Conservation (phyloP, 2,797 vertebrate genomes). For the Pogonophryne albipinna region DNA sequence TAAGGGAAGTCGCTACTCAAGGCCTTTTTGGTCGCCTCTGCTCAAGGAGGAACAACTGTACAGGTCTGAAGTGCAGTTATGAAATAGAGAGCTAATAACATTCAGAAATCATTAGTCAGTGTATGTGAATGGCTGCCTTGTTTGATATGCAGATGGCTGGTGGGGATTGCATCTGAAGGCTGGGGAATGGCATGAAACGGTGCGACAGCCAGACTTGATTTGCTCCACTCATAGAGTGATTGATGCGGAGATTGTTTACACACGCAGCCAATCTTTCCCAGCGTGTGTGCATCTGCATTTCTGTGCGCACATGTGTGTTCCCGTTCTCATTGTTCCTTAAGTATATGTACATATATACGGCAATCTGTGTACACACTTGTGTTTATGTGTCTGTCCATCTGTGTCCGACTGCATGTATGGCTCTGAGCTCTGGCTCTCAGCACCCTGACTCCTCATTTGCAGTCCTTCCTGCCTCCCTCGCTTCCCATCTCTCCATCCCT, state of each 20-base stretch:
- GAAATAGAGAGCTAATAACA: slow-evolving; percentile 52
- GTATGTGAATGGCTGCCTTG: slow-evolving; percentile 64
- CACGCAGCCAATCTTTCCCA: slow-evolving; percentile 17
- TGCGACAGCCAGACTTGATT: slow-evolving; percentile 61
- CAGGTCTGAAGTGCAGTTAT: slow-evolving; percentile 44
- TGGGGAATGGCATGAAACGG: slow-evolving; percentile 35
- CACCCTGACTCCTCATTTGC: slow-evolving; percentile 68
- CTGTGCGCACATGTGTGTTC: neutral
- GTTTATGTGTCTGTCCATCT: slow-evolving; percentile 24
- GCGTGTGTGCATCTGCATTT: slow-evolving; percentile 26
- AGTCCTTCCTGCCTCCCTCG: slow-evolving; percentile 48
- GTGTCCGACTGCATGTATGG: slow-evolving; percentile 27
- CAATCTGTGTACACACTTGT: neutral
- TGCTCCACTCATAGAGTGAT: slow-evolving; percentile 62
- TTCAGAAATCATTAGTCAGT: slow-evolving; percentile 66
- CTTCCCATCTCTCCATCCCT: slow-evolving; percentile 75
- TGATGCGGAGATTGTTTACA: slow-evolving; percentile 73
- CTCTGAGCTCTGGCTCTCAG: slow-evolving; percentile 50
- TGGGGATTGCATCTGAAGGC: slow-evolving; percentile 53
- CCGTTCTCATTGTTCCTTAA: neutral
- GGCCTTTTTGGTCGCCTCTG: slow-evolving; percentile 20
- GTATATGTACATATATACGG: slow-evolving; percentile 19
- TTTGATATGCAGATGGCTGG: slow-evolving; percentile 70
- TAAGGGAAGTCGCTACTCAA: slow-evolving; percentile 51
- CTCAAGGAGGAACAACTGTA: slow-evolving; percentile 27